phyloP scores from a whole-genome alignment of 2,113 vertebrate genomes.

The Eurypyga helias region DNA sequence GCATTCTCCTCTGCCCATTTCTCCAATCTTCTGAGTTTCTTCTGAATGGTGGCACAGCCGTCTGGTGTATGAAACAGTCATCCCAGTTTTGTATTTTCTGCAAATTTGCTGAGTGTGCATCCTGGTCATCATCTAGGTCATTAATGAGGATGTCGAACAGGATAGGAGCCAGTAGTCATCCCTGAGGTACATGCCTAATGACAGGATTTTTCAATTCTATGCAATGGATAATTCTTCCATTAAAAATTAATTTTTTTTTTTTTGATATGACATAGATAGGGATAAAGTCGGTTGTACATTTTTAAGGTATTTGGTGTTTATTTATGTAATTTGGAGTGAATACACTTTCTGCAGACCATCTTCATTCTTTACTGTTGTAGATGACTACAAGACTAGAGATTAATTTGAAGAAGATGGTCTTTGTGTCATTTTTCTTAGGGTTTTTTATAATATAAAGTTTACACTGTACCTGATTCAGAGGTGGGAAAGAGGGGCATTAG shows the following conservation, averaged over 20 bases:
- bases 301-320: background rate
- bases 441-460: background rate
- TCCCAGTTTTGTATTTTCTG: background rate
- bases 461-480: background rate
- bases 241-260: too few relatives aligned
- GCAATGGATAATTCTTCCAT: background rate
- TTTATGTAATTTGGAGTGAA: background rate
- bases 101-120: background rate
- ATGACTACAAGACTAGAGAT: background rate
- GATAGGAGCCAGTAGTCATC: background rate
- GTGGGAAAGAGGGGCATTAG: background rate
- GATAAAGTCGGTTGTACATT: background rate
- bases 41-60: background rate
- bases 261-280: rapidly evolving
- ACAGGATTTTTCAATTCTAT: background rate
- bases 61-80: background rate
- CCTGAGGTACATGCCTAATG: background rate
- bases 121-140: background rate
- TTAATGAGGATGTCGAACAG: background rate
- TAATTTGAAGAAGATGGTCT: background rate
- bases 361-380: background rate
- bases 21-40: background rate
- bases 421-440: background rate
- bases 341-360: rapidly evolving
- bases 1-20: background rate